Conservation (phyloP, 2,797 vertebrate species). For the Spinibarbus caldwelli region DNA sequence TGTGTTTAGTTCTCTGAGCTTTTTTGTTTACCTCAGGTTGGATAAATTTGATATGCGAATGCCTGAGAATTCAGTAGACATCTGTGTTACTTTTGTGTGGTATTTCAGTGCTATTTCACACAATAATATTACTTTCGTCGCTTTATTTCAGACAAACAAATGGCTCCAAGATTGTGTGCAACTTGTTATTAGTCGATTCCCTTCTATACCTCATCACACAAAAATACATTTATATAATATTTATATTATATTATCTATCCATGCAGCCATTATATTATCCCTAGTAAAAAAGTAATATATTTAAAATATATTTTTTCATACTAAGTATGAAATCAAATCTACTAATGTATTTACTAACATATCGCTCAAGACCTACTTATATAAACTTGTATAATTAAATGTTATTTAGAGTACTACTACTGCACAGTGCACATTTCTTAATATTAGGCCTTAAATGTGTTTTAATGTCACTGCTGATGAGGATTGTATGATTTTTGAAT, state of each 20-base stretch:
- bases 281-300: too few relatives aligned
- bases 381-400: too few relatives aligned
- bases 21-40: background rate
- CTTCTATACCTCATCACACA: background rate
- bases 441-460: background rate
- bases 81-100: background rate
- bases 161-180: background rate
- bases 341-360: too few relatives aligned
- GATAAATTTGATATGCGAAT: background rate
- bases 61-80: background rate
- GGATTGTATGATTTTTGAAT: too few relatives aligned
- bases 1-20: background rate
- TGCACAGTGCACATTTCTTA: too few relatives aligned
- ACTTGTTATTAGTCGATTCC: background rate
- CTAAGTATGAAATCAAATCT: too few relatives aligned
- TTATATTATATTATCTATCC: background rate
- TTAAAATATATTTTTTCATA: too few relatives aligned
- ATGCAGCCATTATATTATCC: background rate
- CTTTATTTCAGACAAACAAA: background rate
- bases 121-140: background rate
- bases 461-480: background rate
- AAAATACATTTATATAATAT: background rate
- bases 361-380: too few relatives aligned
- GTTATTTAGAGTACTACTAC: background rate
- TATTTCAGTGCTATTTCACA: background rate